Evolutionary conservation across 2,888 invertebrate species (phyloP).

Genomic region (Conus canariensis): DNA sequence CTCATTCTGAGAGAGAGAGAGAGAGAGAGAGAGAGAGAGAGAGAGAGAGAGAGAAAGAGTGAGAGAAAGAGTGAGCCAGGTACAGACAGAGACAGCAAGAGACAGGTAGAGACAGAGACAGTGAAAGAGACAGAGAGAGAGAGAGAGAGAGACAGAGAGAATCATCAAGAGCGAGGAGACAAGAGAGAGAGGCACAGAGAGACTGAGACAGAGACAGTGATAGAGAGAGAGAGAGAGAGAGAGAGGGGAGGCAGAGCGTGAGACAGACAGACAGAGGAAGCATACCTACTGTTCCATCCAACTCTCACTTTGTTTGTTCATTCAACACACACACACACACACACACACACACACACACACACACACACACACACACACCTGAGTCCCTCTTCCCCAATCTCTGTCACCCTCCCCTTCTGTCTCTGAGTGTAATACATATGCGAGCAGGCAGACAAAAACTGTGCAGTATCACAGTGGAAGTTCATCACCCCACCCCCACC

Average conservation of each 20-base stretch:
- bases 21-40: neutral
- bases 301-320: too few species aligned
- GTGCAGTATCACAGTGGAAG: too few species aligned
- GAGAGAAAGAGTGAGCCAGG: neutral
- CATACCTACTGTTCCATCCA: too few species aligned
- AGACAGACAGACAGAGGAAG: neutral
- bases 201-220: slow-evolving; percentile 8
- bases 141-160: neutral
- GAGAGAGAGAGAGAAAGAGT: neutral
- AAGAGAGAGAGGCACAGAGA: slow-evolving; percentile 16
- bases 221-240: slow-evolving; percentile 24
- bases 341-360: too few species aligned
- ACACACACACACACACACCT: too few species aligned
- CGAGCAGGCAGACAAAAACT: too few species aligned
- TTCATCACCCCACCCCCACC: too few species aligned
- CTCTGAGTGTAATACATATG: too few species aligned
- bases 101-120: neutral
- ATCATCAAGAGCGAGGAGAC: neutral
- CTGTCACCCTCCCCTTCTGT: too few species aligned
- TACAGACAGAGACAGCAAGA: neutral
- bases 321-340: too few species aligned
- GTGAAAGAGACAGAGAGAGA: neutral
- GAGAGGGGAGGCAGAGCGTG: neutral
- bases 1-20: too few species aligned
- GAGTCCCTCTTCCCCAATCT: too few species aligned